phyloP scores from a whole-genome alignment of 2,797 vertebrate genomes.

The Cephalopachus bancanus region DNA sequence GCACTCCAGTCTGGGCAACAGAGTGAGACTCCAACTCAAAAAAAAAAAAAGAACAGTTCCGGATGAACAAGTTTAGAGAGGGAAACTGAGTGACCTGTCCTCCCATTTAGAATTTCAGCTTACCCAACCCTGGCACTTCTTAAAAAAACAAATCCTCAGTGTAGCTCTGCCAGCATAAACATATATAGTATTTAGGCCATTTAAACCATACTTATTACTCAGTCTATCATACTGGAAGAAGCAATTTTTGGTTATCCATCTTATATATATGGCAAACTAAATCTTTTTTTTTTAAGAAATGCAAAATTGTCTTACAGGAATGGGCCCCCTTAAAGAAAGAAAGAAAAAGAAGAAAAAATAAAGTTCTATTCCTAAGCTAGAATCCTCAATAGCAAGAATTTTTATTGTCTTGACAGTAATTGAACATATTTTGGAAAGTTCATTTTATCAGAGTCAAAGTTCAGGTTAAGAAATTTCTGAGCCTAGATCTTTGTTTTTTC shows the following conservation, averaged over 20 bases:
- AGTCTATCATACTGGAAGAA: slow-evolving; percentile 59
- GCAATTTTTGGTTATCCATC: slow-evolving; percentile 22
- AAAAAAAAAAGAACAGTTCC: background rate
- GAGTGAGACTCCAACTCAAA: too few species aligned
- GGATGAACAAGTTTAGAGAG: background rate
- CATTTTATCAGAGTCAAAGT: slow-evolving; percentile 73
- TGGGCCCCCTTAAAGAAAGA: background rate
- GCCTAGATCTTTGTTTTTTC: slow-evolving; percentile 68
- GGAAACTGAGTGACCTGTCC: background rate
- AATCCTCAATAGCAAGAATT: slow-evolving; percentile 61
- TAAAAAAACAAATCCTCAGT: background rate
- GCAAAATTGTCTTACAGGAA: slow-evolving; percentile 53
- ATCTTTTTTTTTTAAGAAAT: slow-evolving; percentile 51
- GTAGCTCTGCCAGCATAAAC: background rate
- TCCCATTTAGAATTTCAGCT: background rate
- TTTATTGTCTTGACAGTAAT: slow-evolving; percentile 73
- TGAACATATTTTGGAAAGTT: slow-evolving; percentile 52
- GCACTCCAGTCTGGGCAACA: too few species aligned
- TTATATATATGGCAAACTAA: slow-evolving; percentile 46
- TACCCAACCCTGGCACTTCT: background rate
- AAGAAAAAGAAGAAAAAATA: background rate
- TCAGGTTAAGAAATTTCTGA: slow-evolving; percentile 78
- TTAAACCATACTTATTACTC: background rate
- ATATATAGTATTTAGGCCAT: background rate
- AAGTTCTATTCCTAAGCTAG: slow-evolving; percentile 59